phyloP scores from a whole-genome alignment of 2,113 vertebrate genomes.

The Rhadina sibilatrix region DNA sequence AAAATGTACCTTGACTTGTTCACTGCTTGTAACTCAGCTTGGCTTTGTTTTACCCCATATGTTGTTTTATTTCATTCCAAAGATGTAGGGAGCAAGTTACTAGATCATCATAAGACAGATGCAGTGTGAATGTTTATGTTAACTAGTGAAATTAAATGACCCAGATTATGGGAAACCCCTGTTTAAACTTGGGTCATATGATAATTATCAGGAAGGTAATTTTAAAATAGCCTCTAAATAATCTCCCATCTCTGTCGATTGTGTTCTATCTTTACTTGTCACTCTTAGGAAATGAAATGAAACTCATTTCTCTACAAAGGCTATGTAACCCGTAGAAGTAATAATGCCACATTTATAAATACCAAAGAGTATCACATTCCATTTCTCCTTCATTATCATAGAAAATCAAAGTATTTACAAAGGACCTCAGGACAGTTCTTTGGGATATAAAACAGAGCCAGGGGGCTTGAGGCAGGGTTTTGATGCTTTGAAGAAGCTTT shows the following conservation, averaged over 20 bases:
- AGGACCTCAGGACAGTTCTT: not conserved
- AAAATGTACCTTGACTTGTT: not conserved
- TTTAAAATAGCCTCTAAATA: not conserved
- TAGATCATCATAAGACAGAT: not conserved
- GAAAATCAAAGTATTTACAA: not conserved
- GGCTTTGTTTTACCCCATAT: not conserved
- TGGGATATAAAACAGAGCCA: not conserved
- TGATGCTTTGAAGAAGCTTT: conserved; percentile 2
- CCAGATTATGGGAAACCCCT: not conserved
- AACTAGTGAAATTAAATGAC: not conserved
- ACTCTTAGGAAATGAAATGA: not conserved
- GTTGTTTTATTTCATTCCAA: not conserved
- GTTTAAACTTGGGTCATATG: not conserved
- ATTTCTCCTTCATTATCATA: not conserved
- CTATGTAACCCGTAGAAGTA: not conserved
- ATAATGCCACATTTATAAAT: not conserved
- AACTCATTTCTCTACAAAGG: not conserved
- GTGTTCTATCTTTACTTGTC: not conserved
- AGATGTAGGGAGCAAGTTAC: not conserved
- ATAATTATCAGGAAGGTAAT: not conserved
- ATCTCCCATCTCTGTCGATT: not conserved
- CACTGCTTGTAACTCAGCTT: not conserved
- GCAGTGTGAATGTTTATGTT: not conserved
- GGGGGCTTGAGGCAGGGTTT: not conserved
- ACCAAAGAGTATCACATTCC: not conserved